Percentiles rank a stretch among this genome's conserved stretches.
These are phyloP conservation scores for Mungos mungo DNA, from an alignment of 2,113 vertebrate genomes.

Conservation along the genomic window DNA sequence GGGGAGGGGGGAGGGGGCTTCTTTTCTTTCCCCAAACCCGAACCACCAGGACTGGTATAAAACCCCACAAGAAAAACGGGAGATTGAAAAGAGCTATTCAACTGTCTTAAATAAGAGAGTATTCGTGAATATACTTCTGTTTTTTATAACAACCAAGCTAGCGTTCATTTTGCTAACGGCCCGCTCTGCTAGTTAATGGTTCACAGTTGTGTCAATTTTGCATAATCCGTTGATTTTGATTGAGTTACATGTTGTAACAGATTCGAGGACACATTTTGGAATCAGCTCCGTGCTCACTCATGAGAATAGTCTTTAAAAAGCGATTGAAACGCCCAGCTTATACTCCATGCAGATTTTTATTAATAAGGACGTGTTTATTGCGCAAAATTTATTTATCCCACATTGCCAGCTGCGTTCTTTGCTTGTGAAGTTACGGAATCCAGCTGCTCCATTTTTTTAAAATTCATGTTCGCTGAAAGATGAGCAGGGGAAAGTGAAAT, in stretches of 20 bases:
- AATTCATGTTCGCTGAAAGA: conserved; percentile 40
- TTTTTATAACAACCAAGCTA: conserved; percentile 72
- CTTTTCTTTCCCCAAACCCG: not conserved
- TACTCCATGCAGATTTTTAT: conserved; percentile 80
- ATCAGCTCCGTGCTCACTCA: conserved; percentile 76
- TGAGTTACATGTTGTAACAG: conserved; percentile 63
- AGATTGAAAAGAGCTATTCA: not conserved
- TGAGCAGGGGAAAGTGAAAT: not conserved
- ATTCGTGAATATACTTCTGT: not conserved
- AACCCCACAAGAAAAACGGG: not conserved
- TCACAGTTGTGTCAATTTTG: conserved; percentile 69
- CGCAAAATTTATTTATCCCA: conserved; percentile 72
- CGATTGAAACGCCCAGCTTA: conserved; percentile 75
- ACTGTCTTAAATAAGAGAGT: not conserved
- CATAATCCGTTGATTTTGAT: conserved; percentile 73
- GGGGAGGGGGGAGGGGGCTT: not conserved
- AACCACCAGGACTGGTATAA: not conserved
- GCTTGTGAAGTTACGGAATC: conserved; percentile 55
- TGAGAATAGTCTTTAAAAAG: conserved; percentile 75
- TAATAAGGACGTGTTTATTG: conserved; percentile 82
- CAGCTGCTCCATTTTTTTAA: conserved; percentile 72
- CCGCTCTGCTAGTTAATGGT: conserved; percentile 71
- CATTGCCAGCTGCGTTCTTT: conserved; percentile 67
- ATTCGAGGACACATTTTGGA: conserved; percentile 68
- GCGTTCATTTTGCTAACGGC: conserved; percentile 2